These are phyloP conservation scores for Pilophorus perplexus DNA, from an alignment of 2,888 invertebrate species.

Conservation along the genomic window DNA sequence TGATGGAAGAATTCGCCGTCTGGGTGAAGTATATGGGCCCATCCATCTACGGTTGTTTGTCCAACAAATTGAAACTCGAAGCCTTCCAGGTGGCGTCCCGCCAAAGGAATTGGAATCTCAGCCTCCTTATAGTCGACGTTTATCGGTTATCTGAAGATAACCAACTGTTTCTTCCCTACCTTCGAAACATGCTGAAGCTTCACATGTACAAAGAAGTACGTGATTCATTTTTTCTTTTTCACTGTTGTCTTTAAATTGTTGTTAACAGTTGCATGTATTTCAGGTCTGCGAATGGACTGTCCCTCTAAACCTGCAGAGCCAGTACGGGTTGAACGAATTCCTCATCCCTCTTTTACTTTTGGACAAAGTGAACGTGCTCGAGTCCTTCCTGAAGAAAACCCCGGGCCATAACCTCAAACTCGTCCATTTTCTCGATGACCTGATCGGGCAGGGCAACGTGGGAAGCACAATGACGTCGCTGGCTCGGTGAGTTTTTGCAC, in stretches of 20 bases:
- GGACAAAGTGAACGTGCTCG: conserved; percentile 72
- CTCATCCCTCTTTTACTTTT: conserved; percentile 76
- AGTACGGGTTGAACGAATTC: conserved; percentile 68
- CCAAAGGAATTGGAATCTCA: conserved; percentile 64
- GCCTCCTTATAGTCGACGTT: conserved; percentile 62
- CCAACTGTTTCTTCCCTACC: conserved; percentile 61
- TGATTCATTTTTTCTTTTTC: conserved; percentile 3
- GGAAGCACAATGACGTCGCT: conserved; percentile 51
- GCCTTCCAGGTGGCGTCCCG: conserved; percentile 69
- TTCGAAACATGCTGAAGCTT: conserved; percentile 59
- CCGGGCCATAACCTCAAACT: conserved; percentile 61
- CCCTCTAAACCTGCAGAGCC: conserved; percentile 64
- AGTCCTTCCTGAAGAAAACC: conserved; percentile 69
- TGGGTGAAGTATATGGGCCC: conserved; percentile 51
- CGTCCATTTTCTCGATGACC: conserved; percentile 68
- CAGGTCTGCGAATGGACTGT: conserved; percentile 69
- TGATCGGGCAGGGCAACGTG: conserved; percentile 57
- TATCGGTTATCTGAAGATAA: conserved; percentile 64
- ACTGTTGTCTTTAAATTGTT: neutral
- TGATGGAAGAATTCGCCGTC: conserved; percentile 53
- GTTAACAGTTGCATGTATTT: neutral
- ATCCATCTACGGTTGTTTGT: conserved; percentile 53
- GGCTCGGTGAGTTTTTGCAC: conserved; percentile 56
- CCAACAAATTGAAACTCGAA: conserved; percentile 62
- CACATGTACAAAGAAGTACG: conserved; percentile 67